phyloP scores from a whole-genome alignment of 2,113 vertebrate species.

The Ceuthmochares aereus region DNA sequence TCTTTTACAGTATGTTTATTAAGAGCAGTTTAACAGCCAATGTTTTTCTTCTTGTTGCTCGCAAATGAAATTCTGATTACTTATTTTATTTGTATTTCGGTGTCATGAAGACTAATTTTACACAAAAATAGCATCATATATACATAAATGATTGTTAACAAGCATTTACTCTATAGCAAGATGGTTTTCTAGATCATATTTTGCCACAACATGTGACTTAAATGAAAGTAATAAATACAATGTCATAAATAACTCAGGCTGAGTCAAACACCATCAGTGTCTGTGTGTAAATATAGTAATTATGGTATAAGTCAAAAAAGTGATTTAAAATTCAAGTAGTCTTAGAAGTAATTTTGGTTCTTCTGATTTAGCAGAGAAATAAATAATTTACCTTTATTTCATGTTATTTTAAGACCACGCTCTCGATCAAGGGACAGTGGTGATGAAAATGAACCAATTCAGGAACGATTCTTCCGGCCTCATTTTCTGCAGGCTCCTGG shows the following conservation, averaged over 20 bases:
- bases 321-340: not conserved
- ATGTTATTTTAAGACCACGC: slow-evolving; percentile 83
- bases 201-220: not conserved
- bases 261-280: not conserved
- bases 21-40: not conserved
- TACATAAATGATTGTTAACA: not conserved
- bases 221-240: not conserved
- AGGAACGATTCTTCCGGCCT: slow-evolving; percentile 97
- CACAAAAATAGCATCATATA: not conserved
- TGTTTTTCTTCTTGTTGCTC: not conserved
- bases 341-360: not conserved
- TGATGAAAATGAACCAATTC: slow-evolving; percentile 95
- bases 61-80: not conserved
- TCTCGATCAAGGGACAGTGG: slow-evolving; percentile 96
- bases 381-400: slow-evolving; percentile 21
- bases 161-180: not conserved
- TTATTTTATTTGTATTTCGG: not conserved
- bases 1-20: not conserved
- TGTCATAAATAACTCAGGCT: not conserved
- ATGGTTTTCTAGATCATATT: not conserved
- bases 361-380: not conserved
- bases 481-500: slow-evolving; percentile 98
- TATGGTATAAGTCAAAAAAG: not conserved
- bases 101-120: not conserved
- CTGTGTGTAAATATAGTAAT: not conserved